Percentiles rank a stretch among this genome's conserved stretches.
phyloP scores from a whole-genome alignment of 2,888 invertebrate genomes.

The Odontomyia ornata region DNA sequence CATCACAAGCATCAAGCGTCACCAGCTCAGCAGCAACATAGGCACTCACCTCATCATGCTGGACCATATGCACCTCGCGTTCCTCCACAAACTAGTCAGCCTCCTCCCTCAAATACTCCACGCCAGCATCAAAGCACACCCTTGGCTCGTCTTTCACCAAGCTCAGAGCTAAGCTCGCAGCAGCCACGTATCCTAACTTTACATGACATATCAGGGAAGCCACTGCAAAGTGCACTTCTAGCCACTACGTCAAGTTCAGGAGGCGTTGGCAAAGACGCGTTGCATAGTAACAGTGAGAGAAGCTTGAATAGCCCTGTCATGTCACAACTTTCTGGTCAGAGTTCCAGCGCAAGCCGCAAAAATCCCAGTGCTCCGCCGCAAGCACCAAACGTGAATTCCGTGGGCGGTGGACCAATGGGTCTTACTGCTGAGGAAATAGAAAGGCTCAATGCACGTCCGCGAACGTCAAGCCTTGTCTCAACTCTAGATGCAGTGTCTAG shows the following conservation, averaged over 20 bases:
- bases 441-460: slow-evolving; percentile 84
- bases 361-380: slow-evolving; percentile 74
- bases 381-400: slow-evolving; percentile 73
- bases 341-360: slow-evolving; percentile 81
- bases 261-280: slow-evolving; percentile 86
- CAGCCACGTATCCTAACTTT: slow-evolving; percentile 92
- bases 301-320: slow-evolving; percentile 92
- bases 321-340: slow-evolving; percentile 89
- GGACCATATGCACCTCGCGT: slow-evolving; percentile 79
- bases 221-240: slow-evolving; percentile 85
- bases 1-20: slow-evolving; percentile 79
- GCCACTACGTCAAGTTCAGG: slow-evolving; percentile 91
- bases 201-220: slow-evolving; percentile 93
- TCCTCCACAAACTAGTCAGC: slow-evolving; percentile 75
- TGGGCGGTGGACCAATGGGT: slow-evolving; percentile 78
- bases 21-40: slow-evolving; percentile 73
- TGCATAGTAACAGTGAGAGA: slow-evolving; percentile 90
- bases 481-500: slow-evolving; percentile 95
- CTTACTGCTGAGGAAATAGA: slow-evolving; percentile 94
- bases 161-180: slow-evolving; percentile 89
- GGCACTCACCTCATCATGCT: slow-evolving; percentile 81
- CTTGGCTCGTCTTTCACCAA: slow-evolving; percentile 87
- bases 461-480: slow-evolving; percentile 90
- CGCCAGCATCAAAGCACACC: slow-evolving; percentile 90
- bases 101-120: slow-evolving; percentile 72